phyloP scores from a whole-genome alignment of 2,797 vertebrate genomes.

The Gymnopithys bicolor region DNA sequence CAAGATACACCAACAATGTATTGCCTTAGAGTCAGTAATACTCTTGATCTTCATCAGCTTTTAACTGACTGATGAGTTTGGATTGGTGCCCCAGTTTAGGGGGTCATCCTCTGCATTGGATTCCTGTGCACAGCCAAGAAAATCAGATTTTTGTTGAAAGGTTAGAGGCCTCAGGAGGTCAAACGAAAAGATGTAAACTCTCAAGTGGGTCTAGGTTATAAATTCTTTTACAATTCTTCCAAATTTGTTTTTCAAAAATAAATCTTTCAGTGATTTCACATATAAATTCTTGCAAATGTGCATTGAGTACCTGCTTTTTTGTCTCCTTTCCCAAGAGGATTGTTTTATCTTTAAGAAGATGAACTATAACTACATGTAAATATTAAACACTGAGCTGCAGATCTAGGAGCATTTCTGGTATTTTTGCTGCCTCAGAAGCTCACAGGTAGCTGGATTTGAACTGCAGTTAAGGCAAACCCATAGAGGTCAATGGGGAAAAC shows the following conservation, averaged over 20 bases:
- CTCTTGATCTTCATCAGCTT: background rate
- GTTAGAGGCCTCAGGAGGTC: background rate
- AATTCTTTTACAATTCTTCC: background rate
- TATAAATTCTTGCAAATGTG: background rate
- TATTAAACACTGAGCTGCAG: background rate
- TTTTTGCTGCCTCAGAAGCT: background rate
- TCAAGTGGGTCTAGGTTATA: background rate
- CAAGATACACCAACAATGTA: background rate
- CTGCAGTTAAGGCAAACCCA: background rate
- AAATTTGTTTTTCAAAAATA: background rate
- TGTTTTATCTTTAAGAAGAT: background rate
- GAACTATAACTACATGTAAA: background rate
- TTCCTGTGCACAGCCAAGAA: background rate
- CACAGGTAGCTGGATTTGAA: background rate
- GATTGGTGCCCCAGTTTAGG: background rate
- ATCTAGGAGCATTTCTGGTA: background rate
- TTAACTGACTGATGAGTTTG: background rate
- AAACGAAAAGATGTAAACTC: background rate
- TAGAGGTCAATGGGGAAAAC: background rate
- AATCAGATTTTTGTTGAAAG: background rate
- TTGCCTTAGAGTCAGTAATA: background rate
- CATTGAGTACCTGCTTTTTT: background rate
- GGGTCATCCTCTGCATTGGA: background rate
- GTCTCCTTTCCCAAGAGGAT: background rate
- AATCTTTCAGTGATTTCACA: background rate